These are phyloP conservation scores for Tetragonisca angustula DNA, from an alignment of 2,888 invertebrate genomes.

Conservation along the genomic window DNA sequence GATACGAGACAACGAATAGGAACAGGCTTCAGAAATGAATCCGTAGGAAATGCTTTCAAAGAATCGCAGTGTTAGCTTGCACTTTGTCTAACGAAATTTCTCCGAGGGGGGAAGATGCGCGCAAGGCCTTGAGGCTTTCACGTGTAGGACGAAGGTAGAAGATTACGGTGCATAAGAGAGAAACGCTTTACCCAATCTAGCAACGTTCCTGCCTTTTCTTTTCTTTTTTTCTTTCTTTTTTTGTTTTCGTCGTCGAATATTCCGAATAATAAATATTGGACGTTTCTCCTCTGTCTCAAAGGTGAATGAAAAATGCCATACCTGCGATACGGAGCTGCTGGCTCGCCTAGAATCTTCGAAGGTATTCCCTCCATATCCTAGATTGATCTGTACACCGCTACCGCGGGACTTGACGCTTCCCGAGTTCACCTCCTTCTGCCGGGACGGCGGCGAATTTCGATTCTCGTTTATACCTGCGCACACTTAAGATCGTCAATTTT, in stretches of 20 bases:
- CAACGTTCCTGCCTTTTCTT: not conserved
- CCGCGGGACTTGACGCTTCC: conserved; percentile 84
- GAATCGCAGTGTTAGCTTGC: not conserved
- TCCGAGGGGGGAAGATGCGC: not conserved
- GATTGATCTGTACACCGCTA: conserved; percentile 84
- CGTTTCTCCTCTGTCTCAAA: too few species aligned
- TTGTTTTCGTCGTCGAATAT: not conserved
- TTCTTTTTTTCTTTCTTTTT: not conserved
- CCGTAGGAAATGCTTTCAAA: not conserved
- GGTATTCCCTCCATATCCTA: conserved; percentile 84
- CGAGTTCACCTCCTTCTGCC: conserved; percentile 84
- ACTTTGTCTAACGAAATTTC: conserved; percentile 25
- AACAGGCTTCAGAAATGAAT: not conserved
- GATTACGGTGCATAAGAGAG: not conserved
- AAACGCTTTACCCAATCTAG: not conserved
- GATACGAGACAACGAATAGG: not conserved
- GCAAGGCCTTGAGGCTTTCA: not conserved
- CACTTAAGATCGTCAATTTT: not conserved
- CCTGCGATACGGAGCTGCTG: conserved; percentile 91
- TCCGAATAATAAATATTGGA: not conserved
- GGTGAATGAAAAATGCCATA: conserved; percentile 73
- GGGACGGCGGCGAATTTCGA: conserved; percentile 88
- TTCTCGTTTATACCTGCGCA: conserved; percentile 71
- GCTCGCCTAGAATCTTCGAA: conserved; percentile 88
- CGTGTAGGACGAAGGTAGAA: not conserved